A percentile compares a stretch with the other conserved stretches of the same genome.
phyloP scores from a whole-genome alignment of 2,797 vertebrate genomes.

The Poeciliopsis paucimaculata region DNA sequence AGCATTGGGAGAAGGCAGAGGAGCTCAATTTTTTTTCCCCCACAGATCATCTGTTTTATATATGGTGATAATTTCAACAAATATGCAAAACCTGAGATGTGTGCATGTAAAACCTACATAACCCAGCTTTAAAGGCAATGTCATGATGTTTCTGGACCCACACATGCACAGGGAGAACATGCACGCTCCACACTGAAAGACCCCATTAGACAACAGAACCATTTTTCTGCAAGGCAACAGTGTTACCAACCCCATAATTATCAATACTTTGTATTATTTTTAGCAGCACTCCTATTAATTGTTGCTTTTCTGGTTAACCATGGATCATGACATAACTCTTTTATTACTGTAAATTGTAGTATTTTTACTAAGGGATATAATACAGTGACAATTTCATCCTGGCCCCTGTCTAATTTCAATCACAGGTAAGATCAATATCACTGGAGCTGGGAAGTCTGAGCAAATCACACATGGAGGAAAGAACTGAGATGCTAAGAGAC shows the following conservation, averaged over 20 bases:
- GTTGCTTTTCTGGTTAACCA: not conserved
- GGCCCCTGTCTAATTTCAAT: not conserved
- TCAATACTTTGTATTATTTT: not conserved
- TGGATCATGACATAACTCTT: not conserved
- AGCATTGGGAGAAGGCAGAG: no score
- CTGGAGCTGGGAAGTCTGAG: conserved; percentile 57
- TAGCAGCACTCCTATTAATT: not conserved
- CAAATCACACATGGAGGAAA: conserved; percentile 56
- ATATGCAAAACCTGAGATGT: no score
- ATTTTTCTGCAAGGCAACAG: no score
- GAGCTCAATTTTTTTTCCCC: no score
- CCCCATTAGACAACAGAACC: no score
- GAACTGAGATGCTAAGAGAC: conserved; percentile 38
- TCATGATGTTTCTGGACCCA: not conserved
- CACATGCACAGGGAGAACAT: no score
- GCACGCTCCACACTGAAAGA: no score
- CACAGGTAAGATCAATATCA: not conserved
- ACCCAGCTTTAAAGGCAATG: no score
- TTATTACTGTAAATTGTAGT: not conserved
- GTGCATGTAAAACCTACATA: no score
- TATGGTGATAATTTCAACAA: no score
- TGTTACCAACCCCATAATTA: not conserved
- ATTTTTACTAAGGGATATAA: not conserved
- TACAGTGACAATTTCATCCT: not conserved
- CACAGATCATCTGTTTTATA: no score